A percentile compares a stretch with the other conserved stretches of the same genome.
Conservation (phyloP, 2,797 vertebrate genomes). For the Glossophaga mutica region DNA sequence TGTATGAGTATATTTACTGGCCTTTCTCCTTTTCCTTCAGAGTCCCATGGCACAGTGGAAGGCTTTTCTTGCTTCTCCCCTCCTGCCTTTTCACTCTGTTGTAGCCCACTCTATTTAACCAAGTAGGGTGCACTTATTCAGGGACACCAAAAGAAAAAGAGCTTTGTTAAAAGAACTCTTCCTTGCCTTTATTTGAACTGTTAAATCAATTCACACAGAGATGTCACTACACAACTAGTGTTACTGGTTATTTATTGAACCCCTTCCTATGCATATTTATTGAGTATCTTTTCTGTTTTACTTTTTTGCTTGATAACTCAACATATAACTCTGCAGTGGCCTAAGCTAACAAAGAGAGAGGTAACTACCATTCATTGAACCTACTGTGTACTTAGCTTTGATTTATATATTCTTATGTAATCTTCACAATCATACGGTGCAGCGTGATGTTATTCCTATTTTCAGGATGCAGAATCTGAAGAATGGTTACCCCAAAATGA, state of each 20-base stretch:
- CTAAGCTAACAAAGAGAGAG: neutral
- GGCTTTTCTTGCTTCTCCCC: neutral
- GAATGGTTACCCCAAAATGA: slow-evolving; percentile 19
- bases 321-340: neutral
- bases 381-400: neutral
- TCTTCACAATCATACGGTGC: neutral
- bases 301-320: neutral
- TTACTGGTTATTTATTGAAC: neutral
- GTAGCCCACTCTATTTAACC: neutral
- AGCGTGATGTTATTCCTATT: neutral
- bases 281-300: neutral
- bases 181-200: neutral
- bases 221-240: neutral
- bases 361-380: neutral
- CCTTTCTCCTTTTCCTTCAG: neutral
- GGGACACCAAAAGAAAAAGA: neutral
- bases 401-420: neutral
- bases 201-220: neutral
- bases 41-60: neutral
- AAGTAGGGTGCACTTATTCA: neutral
- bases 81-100: neutral
- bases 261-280: neutral
- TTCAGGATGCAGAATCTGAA: slow-evolving; percentile 31
- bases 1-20: neutral
- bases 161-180: neutral